phyloP scores from a whole-genome alignment of 2,113 vertebrate genomes.

The Struthio camelus region DNA sequence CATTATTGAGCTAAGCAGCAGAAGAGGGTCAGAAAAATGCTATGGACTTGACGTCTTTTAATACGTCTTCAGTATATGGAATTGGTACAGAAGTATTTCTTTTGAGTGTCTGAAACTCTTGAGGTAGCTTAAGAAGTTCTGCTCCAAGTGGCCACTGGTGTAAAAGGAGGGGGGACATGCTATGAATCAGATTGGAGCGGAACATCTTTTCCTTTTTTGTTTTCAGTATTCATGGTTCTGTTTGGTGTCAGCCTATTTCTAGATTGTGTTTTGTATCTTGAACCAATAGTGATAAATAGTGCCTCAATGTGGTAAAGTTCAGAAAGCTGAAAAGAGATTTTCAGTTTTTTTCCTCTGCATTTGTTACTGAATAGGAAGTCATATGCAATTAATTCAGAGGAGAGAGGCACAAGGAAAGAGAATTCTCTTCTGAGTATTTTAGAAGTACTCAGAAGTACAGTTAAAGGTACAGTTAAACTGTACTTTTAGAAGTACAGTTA shows the following conservation, averaged over 20 bases:
- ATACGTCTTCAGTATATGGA: background rate
- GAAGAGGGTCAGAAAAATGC: constrained; percentile 26
- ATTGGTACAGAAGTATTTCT: background rate
- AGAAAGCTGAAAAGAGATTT: background rate
- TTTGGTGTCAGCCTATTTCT: too few relatives aligned
- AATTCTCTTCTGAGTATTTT: background rate
- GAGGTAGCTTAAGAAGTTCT: background rate
- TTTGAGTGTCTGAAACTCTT: background rate
- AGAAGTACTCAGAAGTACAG: too few relatives aligned
- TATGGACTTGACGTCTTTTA: background rate
- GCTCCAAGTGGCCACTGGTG: background rate
- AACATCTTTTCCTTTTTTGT: background rate
- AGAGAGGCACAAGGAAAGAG: background rate
- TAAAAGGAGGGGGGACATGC: background rate
- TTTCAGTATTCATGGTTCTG: background rate
- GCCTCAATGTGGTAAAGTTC: background rate
- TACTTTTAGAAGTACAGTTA: background rate
- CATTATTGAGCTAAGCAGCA: background rate
- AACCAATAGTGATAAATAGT: background rate
- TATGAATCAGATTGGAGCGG: background rate
- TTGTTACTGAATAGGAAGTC: background rate
- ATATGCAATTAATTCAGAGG: background rate
- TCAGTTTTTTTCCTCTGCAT: background rate
- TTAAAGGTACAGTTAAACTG: too few relatives aligned
- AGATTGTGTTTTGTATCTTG: background rate